Evolutionary conservation across 2,888 invertebrate genomes (phyloP).

Genomic region (Spialia ferax): DNA sequence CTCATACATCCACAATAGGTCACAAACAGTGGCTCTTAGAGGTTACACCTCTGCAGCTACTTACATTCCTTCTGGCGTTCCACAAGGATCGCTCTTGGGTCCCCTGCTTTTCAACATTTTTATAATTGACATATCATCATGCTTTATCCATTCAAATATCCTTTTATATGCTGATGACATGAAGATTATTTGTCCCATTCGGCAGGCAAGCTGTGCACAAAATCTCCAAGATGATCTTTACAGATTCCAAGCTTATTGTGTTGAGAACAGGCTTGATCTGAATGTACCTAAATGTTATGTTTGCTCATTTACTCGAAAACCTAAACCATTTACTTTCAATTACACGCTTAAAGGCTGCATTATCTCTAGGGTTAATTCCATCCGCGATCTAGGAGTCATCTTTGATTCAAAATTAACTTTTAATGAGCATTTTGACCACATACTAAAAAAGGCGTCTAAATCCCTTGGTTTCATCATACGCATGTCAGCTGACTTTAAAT

Average conservation of each 20-base stretch:
- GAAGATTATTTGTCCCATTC: constrained; percentile 37
- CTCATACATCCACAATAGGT: constrained; percentile 10
- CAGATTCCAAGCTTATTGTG: constrained; percentile 22
- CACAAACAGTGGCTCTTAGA: constrained; percentile 29
- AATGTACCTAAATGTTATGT: constrained; percentile 40
- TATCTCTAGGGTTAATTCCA: background rate
- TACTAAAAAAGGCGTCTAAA: background rate
- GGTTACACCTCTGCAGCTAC: constrained; percentile 21
- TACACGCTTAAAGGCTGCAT: background rate
- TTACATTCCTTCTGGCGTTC: constrained; percentile 28
- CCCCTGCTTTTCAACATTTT: constrained; percentile 43
- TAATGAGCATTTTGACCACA: background rate
- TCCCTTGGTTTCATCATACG: background rate
- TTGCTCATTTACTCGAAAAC: constrained; percentile 33
- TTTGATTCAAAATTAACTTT: constrained; percentile 5
- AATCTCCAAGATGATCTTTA: constrained; percentile 25
- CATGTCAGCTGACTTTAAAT: background rate
- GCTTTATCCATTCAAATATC: constrained; percentile 30
- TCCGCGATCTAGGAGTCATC: background rate
- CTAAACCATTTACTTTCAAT: constrained; percentile 8
- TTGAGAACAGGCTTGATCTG: constrained; percentile 27
- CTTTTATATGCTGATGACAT: constrained; percentile 41
- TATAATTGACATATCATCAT: constrained; percentile 37
- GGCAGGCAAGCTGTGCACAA: background rate
- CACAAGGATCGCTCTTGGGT: constrained; percentile 42